phyloP scores from a whole-genome alignment of 2,113 vertebrate species.

The Neomonachus schauinslandi region DNA sequence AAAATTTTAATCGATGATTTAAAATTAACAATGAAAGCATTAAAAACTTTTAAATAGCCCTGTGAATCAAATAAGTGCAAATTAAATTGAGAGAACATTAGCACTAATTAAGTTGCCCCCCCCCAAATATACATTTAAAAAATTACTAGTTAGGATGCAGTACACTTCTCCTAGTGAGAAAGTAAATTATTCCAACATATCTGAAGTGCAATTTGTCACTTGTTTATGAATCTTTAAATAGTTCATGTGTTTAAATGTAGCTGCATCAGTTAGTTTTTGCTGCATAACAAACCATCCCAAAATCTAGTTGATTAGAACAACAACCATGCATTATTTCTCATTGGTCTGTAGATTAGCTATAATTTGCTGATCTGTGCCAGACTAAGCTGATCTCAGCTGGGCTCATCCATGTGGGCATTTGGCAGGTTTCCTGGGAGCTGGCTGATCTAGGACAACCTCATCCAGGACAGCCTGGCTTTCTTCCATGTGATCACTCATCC shows the following conservation, averaged over 20 bases:
- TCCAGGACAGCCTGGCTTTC: neutral
- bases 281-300: conserved; percentile 8
- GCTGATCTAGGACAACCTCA: neutral
- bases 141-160: neutral
- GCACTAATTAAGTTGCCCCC: neutral
- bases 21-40: neutral
- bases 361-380: neutral
- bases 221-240: neutral
- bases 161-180: neutral
- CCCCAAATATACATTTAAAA: neutral
- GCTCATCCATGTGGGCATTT: neutral
- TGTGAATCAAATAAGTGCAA: neutral
- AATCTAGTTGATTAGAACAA: neutral
- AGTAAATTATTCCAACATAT: neutral
- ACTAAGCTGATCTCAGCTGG: neutral
- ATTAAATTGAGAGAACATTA: neutral
- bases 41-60: neutral
- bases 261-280: neutral
- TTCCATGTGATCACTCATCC: neutral
- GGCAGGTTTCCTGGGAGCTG: neutral
- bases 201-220: neutral
- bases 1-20: neutral
- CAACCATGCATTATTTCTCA: neutral
- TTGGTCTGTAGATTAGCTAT: neutral
- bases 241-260: neutral